Evolutionary conservation across 1,140 invertebrate genomes (phyloP).

Genomic region (Colletes latitarsis): DNA sequence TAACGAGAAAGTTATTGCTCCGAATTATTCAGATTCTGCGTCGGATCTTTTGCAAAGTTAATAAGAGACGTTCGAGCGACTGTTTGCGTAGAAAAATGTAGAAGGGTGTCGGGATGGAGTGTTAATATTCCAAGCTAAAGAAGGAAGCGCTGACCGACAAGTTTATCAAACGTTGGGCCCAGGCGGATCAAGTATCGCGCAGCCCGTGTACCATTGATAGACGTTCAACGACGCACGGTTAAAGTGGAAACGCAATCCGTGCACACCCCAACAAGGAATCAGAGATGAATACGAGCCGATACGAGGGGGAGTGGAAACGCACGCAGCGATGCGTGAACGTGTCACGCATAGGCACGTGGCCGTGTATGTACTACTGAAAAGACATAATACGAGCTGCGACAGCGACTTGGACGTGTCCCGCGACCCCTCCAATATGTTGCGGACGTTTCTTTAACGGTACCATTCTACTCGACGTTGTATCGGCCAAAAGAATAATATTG

Average conservation of each 20-base stretch:
- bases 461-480: conserved; percentile 48
- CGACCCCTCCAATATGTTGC: conserved; percentile 64
- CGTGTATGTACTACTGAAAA: conserved; percentile 68
- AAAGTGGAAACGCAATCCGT: conserved; percentile 78
- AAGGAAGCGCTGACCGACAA: not conserved
- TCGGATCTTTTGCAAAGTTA: no score
- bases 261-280: conserved; percentile 71
- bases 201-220: conserved; percentile 43
- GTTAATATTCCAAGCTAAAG: not conserved
- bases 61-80: no score
- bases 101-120: not conserved
- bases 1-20: no score
- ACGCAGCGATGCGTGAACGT: conserved; percentile 77
- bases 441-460: conserved; percentile 55
- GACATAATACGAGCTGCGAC: conserved; percentile 63
- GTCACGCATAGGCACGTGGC: conserved; percentile 81
- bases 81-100: no score
- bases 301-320: conserved; percentile 60
- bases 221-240: conserved; percentile 64
- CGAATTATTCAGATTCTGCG: no score
- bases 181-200: conserved; percentile 19
- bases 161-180: not conserved
- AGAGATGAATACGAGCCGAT: conserved; percentile 73
- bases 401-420: conserved; percentile 54
- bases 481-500: conserved; percentile 53